Conservation (phyloP, 2,113 vertebrate genomes). For the Eurystomus gularis region DNA sequence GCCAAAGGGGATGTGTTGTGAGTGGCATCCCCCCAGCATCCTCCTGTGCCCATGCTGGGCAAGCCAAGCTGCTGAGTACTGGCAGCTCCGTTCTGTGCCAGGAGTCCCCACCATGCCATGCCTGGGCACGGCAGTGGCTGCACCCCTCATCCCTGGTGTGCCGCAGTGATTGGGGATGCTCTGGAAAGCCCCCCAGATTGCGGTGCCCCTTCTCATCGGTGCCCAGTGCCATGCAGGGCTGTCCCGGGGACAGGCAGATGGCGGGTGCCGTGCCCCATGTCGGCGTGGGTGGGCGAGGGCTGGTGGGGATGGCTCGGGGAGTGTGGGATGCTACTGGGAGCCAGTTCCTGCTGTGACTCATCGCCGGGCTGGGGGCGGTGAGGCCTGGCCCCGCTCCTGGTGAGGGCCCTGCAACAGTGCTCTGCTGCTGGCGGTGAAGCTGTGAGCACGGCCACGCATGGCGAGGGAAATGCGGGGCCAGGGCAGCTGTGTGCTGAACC, state of each 20-base stretch:
- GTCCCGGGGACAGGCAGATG: rapidly evolving
- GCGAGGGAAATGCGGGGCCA: background rate
- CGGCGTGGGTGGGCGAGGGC: rapidly evolving
- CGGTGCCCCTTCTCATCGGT: background rate
- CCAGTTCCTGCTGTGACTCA: background rate
- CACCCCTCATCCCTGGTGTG: rapidly evolving
- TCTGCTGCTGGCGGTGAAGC: background rate
- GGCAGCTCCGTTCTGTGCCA: rapidly evolving
- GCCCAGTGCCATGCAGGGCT: rapidly evolving
- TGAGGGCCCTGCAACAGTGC: rapidly evolving
- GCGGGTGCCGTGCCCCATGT: rapidly evolving
- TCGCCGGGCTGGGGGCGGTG: background rate
- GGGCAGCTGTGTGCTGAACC: background rate
- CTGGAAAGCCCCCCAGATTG: rapidly evolving
- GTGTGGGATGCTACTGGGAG: background rate
- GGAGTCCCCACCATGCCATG: rapidly evolving
- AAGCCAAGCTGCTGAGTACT: background rate
- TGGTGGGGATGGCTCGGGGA: background rate
- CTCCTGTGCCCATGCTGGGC: rapidly evolving
- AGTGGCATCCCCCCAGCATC: background rate
- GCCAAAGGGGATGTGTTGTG: background rate
- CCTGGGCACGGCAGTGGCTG: background rate
- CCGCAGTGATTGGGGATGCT: background rate
- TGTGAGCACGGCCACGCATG: rapidly evolving
- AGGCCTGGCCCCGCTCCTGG: background rate